Percentiles rank a stretch among this genome's conserved stretches.
phyloP scores from a whole-genome alignment of 64 coral and sea anemone genomes.

The Pocillopora verrucosa region DNA sequence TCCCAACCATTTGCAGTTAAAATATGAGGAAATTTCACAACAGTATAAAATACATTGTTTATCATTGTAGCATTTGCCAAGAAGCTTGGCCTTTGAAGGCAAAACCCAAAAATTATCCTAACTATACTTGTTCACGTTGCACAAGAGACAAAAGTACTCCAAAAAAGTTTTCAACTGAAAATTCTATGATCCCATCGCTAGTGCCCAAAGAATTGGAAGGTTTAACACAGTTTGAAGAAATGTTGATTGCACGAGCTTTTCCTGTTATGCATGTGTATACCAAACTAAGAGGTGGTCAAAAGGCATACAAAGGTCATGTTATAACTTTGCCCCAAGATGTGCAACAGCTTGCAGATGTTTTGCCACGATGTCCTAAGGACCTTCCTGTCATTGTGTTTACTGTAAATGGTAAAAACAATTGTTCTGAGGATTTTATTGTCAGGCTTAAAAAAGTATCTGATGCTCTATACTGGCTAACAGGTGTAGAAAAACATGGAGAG shows the following conservation, averaged over 20 bases:
- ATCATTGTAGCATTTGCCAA: constrained; percentile 41
- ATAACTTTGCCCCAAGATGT: constrained; percentile 31
- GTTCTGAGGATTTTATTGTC: constrained; percentile 59
- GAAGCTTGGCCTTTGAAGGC: constrained; percentile 66
- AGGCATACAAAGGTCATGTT: constrained; percentile 56
- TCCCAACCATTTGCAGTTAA: constrained; percentile 21
- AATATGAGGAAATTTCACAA: constrained; percentile 67
- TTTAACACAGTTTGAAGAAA: constrained; percentile 56
- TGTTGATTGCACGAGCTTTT: constrained; percentile 48
- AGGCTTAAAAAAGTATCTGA: constrained; percentile 57
- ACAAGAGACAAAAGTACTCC: constrained; percentile 42
- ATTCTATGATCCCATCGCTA: constrained; percentile 54
- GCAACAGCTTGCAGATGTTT: constrained; percentile 55
- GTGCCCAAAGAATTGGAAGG: constrained; percentile 55
- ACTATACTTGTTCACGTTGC: constrained; percentile 55
- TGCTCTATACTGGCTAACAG: constrained; percentile 54
- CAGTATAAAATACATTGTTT: constrained; percentile 35
- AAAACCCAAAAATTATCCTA: constrained; percentile 43
- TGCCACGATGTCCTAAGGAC: constrained; percentile 54
- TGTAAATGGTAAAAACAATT: constrained; percentile 57
- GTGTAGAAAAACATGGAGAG: constrained; percentile 41
- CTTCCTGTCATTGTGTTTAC: constrained; percentile 53
- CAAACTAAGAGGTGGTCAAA: constrained; percentile 52
- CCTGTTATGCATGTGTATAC: constrained; percentile 52
- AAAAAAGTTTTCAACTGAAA: constrained; percentile 49